Evolutionary conservation across 64 coral and sea anemone genomes (phyloP), one percentile per base, ranked within the genome.

Genomic region (Stichodactyla mertensii): DNA sequence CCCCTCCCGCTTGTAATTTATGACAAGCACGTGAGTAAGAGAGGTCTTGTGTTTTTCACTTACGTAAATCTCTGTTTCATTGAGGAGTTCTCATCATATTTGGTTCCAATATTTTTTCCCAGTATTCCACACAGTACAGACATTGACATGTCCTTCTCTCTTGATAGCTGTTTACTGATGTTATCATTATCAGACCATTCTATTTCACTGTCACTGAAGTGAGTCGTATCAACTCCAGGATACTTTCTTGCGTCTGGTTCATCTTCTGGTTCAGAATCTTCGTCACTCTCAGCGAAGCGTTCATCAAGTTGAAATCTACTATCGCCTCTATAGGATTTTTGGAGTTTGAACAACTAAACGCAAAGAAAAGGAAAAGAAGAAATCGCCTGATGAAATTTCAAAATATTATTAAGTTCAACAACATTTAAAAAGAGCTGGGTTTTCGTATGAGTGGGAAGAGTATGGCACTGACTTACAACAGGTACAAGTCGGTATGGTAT

Each of bases 221-320:
- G 15, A 23, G 24, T 57, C 0, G 14, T 26, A 62, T 79, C 52
- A 54, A 11, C 45, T 18, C 62, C 19, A 74, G 22, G 23, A 23
- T 28, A 23, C 69, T 28, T 71, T 71, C 24, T 71, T 36, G 69
- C 7, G 12, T 77, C 89, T 26, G 8, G 12, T 55, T 77, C 57
- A 59, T 93, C 55, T 55, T 90, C 67, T 8, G 36, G 7, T 9
- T 85, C 89, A 22, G 87, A 45, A 31, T 98, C 89, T 5, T 92
- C 81, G 51, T 98, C 92, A 82, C 89, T 98, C 77, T 94, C 95
- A 45, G 94, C 61, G 26, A 98, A 98, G 64, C 89, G 79, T 55
- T 89, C 52, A 20, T 98, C 92, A 57, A 98, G 87, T 58, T 94
- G 87, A 82, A 98, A 98, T 59, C 95, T 55, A 58, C 90, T 79